Evolutionary conservation across 2,888 invertebrate genomes (phyloP), one percentile per base, ranked within the genome.

Genomic region (Agonopterix alstromeriana): DNA sequence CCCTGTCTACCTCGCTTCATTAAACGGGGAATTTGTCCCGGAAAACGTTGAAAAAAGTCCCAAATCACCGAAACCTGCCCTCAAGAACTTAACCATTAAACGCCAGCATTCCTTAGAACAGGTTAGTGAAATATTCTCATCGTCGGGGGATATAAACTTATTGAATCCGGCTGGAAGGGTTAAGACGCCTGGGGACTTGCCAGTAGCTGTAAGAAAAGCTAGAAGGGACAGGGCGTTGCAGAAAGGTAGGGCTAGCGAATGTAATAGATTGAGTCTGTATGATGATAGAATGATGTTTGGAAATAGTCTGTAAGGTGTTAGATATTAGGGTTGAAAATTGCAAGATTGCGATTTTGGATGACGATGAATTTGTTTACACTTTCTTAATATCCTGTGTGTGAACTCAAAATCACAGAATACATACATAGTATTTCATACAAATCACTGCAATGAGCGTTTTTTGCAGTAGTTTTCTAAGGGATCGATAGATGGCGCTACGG

Each of bases 251-350:
- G 80, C 82, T 0, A 81, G 65, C 10, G 86, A 87, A 14, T 91
- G 92, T 42, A 93, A 93, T 56, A 91, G 97, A 55, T 91, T 97
- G 62, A 97, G 97, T 43, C 83, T 97, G 12, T 97, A 96, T 65
- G 96, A 97, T 64, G 97, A 97, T 71, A 90, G 97, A 42, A 95
- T 97, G 91, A 97, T 97, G 96, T 91, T 91, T 57, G 89, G 89
- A 0, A 90, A 90, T 59, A 90, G 87, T 63, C 65, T 89, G 61
- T 88, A 73, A 64, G 46, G 42, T 51, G 5, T 27, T 27, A 27
- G 27, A 27, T 27, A 27, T 27, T 27, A 17, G 42, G 35, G 45
- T 40, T 1, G 10, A 40, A 10, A 40, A 40, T 40, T 40, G 38
- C n/a, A n/a, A n/a, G 27, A 27, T 27, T 27, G 27, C 27, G 27